Evolutionary conservation across 2,113 vertebrate genomes (phyloP).

Genomic region (Strix aluco): DNA sequence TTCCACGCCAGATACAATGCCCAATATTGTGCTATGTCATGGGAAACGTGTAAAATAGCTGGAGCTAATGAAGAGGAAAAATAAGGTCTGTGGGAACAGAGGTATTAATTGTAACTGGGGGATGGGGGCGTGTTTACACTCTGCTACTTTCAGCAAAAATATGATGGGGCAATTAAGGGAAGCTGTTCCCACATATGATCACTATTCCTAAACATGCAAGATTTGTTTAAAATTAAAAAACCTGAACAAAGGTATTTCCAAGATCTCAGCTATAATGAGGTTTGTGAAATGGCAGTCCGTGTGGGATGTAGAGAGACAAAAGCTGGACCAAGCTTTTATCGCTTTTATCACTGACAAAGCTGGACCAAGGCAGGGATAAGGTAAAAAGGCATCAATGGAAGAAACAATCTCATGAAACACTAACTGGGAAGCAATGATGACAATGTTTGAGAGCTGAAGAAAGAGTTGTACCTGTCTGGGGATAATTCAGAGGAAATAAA

Average conservation of each 20-base stretch:
- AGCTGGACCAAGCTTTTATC: not conserved
- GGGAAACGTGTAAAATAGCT: not conserved
- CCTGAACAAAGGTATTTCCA: not conserved
- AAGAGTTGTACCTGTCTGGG: not conserved
- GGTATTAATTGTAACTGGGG: not conserved
- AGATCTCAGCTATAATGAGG: too few relatives aligned
- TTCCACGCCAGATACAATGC: not conserved
- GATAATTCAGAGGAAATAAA: not conserved
- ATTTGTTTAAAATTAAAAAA: not conserved
- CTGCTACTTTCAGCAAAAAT: not conserved
- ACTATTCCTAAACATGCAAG: not conserved
- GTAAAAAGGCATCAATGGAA: not conserved
- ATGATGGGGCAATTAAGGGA: not conserved
- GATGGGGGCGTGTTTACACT: not conserved
- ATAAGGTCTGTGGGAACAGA: not conserved
- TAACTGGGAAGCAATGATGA: not conserved
- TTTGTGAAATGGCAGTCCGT: not conserved
- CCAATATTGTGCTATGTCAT: not conserved
- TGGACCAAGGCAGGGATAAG: not conserved
- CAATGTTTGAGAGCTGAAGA: not conserved
- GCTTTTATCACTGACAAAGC: not conserved
- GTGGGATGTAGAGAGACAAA: not conserved
- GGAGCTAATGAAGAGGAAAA: not conserved
- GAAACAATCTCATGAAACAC: not conserved
- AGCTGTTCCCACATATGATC: not conserved